Base-by-base conservation (phyloP, 2,888 invertebrate species). In the Listrodromus nycthemerus region DNA sequence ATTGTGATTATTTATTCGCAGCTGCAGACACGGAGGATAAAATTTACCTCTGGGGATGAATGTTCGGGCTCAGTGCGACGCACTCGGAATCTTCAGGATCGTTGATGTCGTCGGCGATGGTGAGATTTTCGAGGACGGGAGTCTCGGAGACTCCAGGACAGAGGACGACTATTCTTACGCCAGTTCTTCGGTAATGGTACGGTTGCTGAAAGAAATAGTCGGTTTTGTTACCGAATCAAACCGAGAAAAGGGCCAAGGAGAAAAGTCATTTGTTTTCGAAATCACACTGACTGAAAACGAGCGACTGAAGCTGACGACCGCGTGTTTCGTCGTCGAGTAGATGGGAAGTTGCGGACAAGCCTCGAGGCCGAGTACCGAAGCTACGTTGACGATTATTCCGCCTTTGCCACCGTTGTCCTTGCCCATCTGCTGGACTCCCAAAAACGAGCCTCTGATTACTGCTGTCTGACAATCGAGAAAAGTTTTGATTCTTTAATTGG, bases 341-440 rank as follows among this genome's bases (percentile, higher is more conserved):
- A 95, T 92, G 0, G 96, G 95, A 19, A 94, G 89, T 37, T 93
- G 94, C 33, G 94, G 94, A 52, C 94, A 92, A 0, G 94, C 92
- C 87, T 94, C 93, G 63, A 94, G 93, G 0, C 96, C 96, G 81
- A 95, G 94, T 27, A 95, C 94, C 0, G 96, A 96, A 0, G 95
- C 94, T 27, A 96, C 93, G 89, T 96, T 96, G n/a, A 96, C 94
- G 66, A 96, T 94, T 0, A 95, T 94, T 0, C 96, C 96, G 10
- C 96, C 96, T 50, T 90, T 88, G 0, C 94, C 94, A 5, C 94
- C 94, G 52, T 91, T 92, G 87, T 94, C 94, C 75, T 92, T 93
- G 41, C 94, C 92, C 91, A 95, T 92, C 87, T 94, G 93, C 83
- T 94, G 93, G 73, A 95, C 88, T 2, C 92, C 94, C 16, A 94